Evolutionary conservation across 2,888 invertebrate genomes (phyloP).

Genomic region (Endomychus coccineus): DNA sequence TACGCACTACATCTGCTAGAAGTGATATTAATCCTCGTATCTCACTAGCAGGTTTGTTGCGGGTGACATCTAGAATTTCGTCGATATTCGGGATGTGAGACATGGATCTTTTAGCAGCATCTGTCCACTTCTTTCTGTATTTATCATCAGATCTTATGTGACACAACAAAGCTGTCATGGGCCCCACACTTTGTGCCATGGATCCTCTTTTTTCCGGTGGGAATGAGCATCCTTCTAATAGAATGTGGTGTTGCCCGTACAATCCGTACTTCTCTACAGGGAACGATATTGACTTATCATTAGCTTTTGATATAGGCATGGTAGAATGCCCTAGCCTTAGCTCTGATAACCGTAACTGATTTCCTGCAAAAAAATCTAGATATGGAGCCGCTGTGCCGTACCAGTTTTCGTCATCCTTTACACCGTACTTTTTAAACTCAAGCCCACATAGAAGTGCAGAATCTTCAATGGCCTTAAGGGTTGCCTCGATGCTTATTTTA

Average conservation of each 20-base stretch:
- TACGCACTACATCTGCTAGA: constrained; percentile 14
- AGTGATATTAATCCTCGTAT: constrained; percentile 10
- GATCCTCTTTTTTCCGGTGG: constrained; percentile 21
- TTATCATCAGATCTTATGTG: constrained; percentile 15
- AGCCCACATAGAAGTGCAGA: neutral
- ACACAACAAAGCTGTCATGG: constrained; percentile 20
- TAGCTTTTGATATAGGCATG: constrained; percentile 17
- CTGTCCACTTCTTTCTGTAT: constrained; percentile 22
- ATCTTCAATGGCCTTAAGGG: neutral
- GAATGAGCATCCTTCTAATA: constrained; percentile 20
- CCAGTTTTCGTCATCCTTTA: constrained; percentile 15
- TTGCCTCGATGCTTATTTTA: neutral
- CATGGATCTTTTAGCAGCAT: constrained; percentile 22
- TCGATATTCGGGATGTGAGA: constrained; percentile 22
- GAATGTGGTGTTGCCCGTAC: constrained; percentile 17
- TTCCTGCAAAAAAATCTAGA: constrained; percentile 15
- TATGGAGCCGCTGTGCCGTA: constrained; percentile 19
- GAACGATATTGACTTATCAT: constrained; percentile 7
- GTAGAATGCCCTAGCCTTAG: constrained; percentile 16
- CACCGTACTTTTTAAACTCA: constrained; percentile 11
- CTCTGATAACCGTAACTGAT: constrained; percentile 13
- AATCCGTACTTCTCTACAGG: constrained; percentile 17
- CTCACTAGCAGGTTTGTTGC: constrained; percentile 11
- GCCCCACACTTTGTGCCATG: constrained; percentile 24
- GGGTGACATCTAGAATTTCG: constrained; percentile 18